Evolutionary conservation across 2,888 invertebrate genomes (phyloP).

Genomic region (Syrista parreyssii): DNA sequence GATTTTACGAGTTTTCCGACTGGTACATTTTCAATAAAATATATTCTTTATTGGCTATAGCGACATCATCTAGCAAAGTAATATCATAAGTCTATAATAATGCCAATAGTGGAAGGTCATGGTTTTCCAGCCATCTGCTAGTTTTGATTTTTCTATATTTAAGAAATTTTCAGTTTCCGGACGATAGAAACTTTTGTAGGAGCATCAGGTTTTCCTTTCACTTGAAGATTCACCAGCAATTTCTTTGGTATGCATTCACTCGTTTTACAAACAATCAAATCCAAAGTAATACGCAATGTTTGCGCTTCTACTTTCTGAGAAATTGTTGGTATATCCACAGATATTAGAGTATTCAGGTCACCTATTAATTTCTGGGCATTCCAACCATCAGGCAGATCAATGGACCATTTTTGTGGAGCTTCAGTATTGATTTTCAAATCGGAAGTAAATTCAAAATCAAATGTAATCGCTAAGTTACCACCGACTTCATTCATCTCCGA

Average conservation of each 20-base stretch:
- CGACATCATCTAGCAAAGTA: neutral
- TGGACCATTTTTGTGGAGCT: constrained; percentile 71
- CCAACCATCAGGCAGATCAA: constrained; percentile 61
- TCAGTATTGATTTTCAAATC: constrained; percentile 70
- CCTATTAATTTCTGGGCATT: constrained; percentile 36
- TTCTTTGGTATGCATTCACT: constrained; percentile 56
- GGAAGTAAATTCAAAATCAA: constrained; percentile 57
- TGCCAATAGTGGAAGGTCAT: neutral
- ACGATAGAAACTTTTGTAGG: constrained; percentile 30
- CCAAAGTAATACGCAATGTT: constrained; percentile 46
- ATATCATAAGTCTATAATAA: neutral
- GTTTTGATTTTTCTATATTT: neutral
- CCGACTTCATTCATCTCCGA: constrained; percentile 59
- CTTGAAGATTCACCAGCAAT: constrained; percentile 44
- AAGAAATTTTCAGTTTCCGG: neutral
- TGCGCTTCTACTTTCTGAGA: constrained; percentile 32
- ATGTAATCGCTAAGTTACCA: constrained; percentile 61
- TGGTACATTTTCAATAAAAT: neutral
- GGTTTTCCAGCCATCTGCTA: neutral
- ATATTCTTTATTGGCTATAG: neutral
- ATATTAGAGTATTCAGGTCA: constrained; percentile 40
- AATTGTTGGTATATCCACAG: constrained; percentile 42
- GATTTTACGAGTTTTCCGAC: neutral
- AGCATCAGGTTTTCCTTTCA: constrained; percentile 43
- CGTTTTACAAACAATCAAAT: constrained; percentile 53